Base-by-base conservation (phyloP, 2,888 invertebrate species). In the Furcula furcula region DNA sequence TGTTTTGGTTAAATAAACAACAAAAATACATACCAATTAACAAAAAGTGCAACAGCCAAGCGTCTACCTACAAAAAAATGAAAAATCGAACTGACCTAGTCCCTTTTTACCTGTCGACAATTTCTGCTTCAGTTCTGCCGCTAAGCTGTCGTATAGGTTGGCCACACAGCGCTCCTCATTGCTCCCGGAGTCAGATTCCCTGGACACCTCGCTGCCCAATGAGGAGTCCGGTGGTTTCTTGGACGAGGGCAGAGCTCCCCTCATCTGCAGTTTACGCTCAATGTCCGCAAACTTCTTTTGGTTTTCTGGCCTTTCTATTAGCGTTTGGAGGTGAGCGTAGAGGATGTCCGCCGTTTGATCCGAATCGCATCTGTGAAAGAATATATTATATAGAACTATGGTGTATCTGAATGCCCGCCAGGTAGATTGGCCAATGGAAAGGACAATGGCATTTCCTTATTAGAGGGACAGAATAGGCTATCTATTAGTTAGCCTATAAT, bases 261-360 rank as follows among this genome's bases (percentile, higher is more conserved):
- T 78, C 76, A 90, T 84, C 45, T 87, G 87, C 0, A 88, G 60
- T 50, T 88, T 88, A 6, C 86, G 65, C 44, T 97, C 97, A 34
- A 97, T 93, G 65, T 95, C 95, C 1, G 92, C 91, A 63, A 97
- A 93, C 50, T 97, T 93, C 82, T 95, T 93, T 84, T 95, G 93
- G 86, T 96, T 94, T 72, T 97, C 95, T 19, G 97, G 94, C 46
- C 95, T 83, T 53, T 94, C 93, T 59, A 96, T 87, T 13, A 98
- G 82, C 5, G 94, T 92, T 79, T 95, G 94, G 39, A 98, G 84
- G 65, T 97, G 97, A 7, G 93, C 92, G 70, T 94, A 94, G 38
- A 99, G 91, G 69, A 97, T 91, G 43, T 94, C 92, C 0, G 98
- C 98, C 11, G 98, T 98, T 70, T 97, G 95, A 48, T 97, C 93